Evolutionary conservation across 1,140 invertebrate species (phyloP).

Genomic region (Telenomus remus): DNA sequence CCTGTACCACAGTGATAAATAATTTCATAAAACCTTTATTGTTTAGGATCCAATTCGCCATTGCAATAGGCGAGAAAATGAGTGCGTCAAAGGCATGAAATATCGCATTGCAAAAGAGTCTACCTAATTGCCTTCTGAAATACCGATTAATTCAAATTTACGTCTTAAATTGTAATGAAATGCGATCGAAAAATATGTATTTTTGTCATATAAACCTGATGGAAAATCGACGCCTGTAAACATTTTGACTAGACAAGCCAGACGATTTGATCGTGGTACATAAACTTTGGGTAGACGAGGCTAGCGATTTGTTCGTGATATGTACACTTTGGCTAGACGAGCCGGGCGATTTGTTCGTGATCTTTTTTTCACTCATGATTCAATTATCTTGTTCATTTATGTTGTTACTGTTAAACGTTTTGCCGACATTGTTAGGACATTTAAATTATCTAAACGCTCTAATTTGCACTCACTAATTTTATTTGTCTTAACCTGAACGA

Average conservation of each 20-base stretch:
- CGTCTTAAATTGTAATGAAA: not conserved
- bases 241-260: not conserved
- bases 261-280: too few species aligned
- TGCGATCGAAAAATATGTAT: not conserved
- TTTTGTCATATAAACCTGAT: conserved; percentile 11
- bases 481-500: not conserved
- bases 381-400: too few species aligned
- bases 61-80: conserved; percentile 46
- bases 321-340: conserved; percentile 3
- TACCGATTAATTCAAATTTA: not conserved
- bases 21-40: conserved; percentile 45
- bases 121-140: conserved; percentile 9
- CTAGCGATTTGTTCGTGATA: not conserved
- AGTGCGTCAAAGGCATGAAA: conserved; percentile 54
- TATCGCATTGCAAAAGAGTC: conserved; percentile 40
- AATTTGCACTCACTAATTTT: conserved; percentile 6
- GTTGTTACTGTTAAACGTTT: too few species aligned
- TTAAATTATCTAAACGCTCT: too few species aligned
- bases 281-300: too few species aligned
- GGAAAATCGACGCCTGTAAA: conserved; percentile 10
- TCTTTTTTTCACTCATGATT: too few species aligned
- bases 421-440: too few species aligned
- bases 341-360: too few species aligned
- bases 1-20: conserved; percentile 47
- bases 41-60: conserved; percentile 54